These are phyloP conservation scores for Xiphydria camelus DNA, from an alignment of 2,888 invertebrate genomes.

Conservation along the genomic window DNA sequence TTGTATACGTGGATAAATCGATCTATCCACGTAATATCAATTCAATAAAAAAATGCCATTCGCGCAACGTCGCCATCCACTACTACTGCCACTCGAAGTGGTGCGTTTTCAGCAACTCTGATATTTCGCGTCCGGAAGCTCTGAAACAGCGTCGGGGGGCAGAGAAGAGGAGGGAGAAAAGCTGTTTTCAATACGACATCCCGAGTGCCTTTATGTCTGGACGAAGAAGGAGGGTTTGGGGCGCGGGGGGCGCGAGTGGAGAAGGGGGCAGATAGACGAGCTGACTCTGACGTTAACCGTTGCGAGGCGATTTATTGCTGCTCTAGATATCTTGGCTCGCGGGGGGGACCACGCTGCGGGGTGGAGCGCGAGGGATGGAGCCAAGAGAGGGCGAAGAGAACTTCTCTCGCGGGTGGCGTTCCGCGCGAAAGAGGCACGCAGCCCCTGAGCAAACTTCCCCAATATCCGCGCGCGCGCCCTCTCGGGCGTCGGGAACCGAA, in stretches of 20 bases:
- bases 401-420: constrained; percentile 11
- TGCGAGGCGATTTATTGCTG: constrained; percentile 49
- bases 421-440: constrained; percentile 24
- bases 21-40: too few species aligned
- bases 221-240: constrained; percentile 30
- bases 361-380: constrained; percentile 6
- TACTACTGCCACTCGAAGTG: too few species aligned
- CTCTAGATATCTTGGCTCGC: constrained; percentile 38
- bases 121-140: too few species aligned
- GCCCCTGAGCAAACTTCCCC: constrained; percentile 44
- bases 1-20: too few species aligned
- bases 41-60: too few species aligned
- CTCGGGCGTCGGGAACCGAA: constrained; percentile 36
- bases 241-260: too few species aligned
- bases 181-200: constrained; percentile 16
- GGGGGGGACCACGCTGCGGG: constrained; percentile 7
- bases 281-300: constrained; percentile 53
- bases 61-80: too few species aligned
- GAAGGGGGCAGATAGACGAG: constrained; percentile 28
- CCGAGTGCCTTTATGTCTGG: constrained; percentile 15
- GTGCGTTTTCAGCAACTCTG: too few species aligned
- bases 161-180: constrained; percentile 12
- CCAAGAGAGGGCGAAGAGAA: background rate
- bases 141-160: too few species aligned
- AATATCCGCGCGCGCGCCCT: constrained; percentile 37